phyloP scores from a whole-genome alignment of 2,888 invertebrate genomes.

The Boloria selene region DNA sequence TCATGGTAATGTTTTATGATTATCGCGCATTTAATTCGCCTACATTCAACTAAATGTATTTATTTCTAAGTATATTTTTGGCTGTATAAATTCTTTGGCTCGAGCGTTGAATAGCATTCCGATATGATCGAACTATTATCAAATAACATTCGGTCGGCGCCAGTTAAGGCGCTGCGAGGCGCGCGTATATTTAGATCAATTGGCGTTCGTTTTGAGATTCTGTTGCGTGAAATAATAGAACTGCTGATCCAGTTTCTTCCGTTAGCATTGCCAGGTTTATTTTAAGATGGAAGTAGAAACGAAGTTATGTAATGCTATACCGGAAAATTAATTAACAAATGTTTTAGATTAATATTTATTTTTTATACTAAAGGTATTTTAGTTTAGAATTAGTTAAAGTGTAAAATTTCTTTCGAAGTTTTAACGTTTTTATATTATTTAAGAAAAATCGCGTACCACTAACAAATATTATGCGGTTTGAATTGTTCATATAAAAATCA shows the following conservation, averaged over 20 bases:
- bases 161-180: conserved; percentile 36
- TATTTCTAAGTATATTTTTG: background rate
- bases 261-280: conserved; percentile 1
- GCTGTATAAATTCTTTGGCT: background rate
- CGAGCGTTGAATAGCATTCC: conserved; percentile 1
- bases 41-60: too few relatives aligned
- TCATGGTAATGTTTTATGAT: too few relatives aligned
- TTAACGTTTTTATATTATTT: background rate
- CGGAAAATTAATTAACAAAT: background rate
- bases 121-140: conserved; percentile 35
- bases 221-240: conserved; percentile 64
- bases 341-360: background rate
- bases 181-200: conserved; percentile 67
- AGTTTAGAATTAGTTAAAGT: background rate
- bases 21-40: too few relatives aligned
- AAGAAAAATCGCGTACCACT: background rate
- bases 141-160: conserved; percentile 23
- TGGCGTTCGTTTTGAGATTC: conserved; percentile 53
- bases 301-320: background rate
- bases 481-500: too few relatives aligned
- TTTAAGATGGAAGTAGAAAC: conserved; percentile 4
- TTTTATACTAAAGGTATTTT: too few relatives aligned
- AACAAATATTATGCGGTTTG: too few relatives aligned
- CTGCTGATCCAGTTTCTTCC: conserved; percentile 50
- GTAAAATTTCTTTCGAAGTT: background rate